Evolutionary conservation across 2,113 vertebrate species (phyloP).

Genomic region (Gymnogyps californianus): DNA sequence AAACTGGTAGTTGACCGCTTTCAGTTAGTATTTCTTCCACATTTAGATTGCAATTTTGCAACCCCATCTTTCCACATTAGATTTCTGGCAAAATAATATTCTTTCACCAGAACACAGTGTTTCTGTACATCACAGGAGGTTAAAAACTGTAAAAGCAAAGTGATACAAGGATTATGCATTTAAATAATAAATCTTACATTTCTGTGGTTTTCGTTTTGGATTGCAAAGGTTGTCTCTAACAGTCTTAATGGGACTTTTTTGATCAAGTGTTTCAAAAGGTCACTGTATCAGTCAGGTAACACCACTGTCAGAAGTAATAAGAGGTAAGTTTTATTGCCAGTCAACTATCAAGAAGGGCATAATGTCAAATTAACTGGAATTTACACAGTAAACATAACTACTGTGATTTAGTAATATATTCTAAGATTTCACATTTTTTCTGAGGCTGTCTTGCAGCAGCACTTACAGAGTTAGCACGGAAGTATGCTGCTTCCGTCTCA

Average conservation of each 20-base stretch:
- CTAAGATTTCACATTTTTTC: not conserved
- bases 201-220: not conserved
- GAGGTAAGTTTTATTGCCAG: not conserved
- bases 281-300: not conserved
- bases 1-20: not conserved
- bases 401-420: not conserved
- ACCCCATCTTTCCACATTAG: not conserved
- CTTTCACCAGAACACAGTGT: not conserved
- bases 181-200: not conserved
- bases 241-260: not conserved
- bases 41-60: not conserved
- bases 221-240: not conserved
- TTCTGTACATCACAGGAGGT: not conserved
- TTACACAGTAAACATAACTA: not conserved
- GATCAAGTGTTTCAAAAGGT: not conserved
- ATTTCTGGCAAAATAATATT: not conserved
- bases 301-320: not conserved
- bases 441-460: not conserved
- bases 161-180: not conserved
- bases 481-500: not conserved
- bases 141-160: not conserved
- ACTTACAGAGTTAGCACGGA: not conserved
- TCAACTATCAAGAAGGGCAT: not conserved
- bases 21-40: not conserved
- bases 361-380: not conserved